Evolutionary conservation across 2,888 invertebrate genomes (phyloP).

Genomic region (Dicyrtoma fusca): DNA sequence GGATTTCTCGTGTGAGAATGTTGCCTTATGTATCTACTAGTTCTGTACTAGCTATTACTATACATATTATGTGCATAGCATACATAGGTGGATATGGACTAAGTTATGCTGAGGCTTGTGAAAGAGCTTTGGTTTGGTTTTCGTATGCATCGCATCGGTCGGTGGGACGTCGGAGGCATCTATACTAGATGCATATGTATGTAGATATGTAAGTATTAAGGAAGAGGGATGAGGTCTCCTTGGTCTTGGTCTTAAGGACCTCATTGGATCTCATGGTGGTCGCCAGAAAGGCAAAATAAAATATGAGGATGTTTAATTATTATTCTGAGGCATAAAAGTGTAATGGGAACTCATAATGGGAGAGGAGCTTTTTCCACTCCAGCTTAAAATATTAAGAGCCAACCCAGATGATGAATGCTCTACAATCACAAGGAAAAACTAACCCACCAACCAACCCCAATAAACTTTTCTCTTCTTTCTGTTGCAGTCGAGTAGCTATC

Average conservation of each 20-base stretch:
- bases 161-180: too few relatives aligned
- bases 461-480: constrained; percentile 27
- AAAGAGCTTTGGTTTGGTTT: too few relatives aligned
- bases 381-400: constrained; percentile 55
- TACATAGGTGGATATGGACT: too few relatives aligned
- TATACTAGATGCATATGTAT: neutral
- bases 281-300: constrained; percentile 50
- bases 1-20: constrained; percentile 16
- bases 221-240: too few relatives aligned
- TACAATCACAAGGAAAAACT: constrained; percentile 44
- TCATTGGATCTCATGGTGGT: neutral
- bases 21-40: neutral
- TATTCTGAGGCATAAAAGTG: constrained; percentile 55
- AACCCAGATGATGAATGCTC: constrained; percentile 53
- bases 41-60: too few relatives aligned
- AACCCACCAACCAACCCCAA: constrained; percentile 26
- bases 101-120: too few relatives aligned
- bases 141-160: too few relatives aligned
- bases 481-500: neutral
- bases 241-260: too few relatives aligned
- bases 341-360: constrained; percentile 54
- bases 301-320: constrained; percentile 56
- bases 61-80: too few relatives aligned
- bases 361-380: constrained; percentile 36
- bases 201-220: constrained; percentile 5